Evolutionary conservation across 2,113 vertebrate genomes (phyloP).

Genomic region (Nettapus auritus): DNA sequence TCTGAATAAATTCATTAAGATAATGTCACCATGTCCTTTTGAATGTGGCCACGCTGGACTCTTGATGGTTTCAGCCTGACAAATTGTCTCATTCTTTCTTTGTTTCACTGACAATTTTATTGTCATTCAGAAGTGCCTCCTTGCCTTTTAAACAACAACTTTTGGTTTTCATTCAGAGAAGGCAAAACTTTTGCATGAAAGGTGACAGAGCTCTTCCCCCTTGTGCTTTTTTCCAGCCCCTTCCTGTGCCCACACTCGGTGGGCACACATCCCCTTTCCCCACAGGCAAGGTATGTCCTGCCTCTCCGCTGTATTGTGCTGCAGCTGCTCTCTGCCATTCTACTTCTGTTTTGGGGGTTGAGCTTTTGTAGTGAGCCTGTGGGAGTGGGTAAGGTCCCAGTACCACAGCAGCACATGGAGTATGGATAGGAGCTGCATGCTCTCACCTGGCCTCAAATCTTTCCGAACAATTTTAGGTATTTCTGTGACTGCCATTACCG

Average conservation of each 20-base stretch:
- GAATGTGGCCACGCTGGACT: neutral
- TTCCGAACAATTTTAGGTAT: neutral
- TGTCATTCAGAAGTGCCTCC: neutral
- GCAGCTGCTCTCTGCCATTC: neutral
- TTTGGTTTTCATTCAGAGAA: neutral
- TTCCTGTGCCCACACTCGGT: too few species aligned
- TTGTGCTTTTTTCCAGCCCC: neutral
- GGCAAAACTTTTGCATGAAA: neutral
- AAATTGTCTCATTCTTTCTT: neutral
- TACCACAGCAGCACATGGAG: too few species aligned
- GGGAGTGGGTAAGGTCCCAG: neutral
- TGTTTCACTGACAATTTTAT: neutral
- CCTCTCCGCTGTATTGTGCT: neutral
- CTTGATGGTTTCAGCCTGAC: neutral
- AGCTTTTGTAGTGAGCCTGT: accelerated
- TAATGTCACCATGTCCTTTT: accelerated
- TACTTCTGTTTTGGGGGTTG: neutral
- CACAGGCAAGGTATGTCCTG: accelerated
- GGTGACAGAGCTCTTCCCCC: neutral
- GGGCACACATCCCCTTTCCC: neutral
- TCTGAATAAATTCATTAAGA: neutral
- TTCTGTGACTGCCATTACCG: neutral
- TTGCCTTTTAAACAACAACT: neutral
- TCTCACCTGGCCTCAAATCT: neutral
- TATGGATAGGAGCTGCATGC: accelerated